A percentile compares a stretch with the other conserved stretches of the same genome.
These are phyloP conservation scores for Rhinoptilus africanus DNA, from an alignment of 2,113 vertebrate genomes.

Conservation along the genomic window DNA sequence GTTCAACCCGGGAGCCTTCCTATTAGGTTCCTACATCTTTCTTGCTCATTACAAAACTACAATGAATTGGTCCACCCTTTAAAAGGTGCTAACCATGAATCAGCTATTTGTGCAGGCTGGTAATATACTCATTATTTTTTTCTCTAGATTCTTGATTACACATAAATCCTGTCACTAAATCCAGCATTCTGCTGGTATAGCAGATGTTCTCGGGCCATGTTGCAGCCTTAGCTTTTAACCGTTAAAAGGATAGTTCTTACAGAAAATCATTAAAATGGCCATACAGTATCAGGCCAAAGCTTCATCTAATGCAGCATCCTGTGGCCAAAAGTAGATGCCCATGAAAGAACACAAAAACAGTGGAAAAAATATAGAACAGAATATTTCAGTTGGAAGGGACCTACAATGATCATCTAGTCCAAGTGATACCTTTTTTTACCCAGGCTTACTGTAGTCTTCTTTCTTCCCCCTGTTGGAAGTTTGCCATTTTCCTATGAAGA, in stretches of 20 bases:
- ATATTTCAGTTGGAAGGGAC: background rate
- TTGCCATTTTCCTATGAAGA: background rate
- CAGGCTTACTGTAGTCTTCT: background rate
- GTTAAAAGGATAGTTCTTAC: background rate
- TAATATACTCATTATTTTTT: background rate
- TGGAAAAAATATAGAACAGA: background rate
- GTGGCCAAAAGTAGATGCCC: background rate
- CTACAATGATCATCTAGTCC: background rate
- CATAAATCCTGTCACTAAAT: background rate
- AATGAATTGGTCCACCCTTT: background rate
- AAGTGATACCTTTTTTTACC: background rate
- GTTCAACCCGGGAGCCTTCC: background rate
- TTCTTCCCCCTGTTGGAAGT: background rate
- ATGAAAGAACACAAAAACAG: background rate
- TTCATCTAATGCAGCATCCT: background rate
- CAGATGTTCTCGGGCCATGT: background rate
- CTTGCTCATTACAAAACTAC: background rate
- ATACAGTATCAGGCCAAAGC: background rate
- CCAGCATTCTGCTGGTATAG: background rate
- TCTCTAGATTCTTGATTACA: background rate
- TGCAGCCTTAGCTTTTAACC: background rate
- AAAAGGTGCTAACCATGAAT: background rate
- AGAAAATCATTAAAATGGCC: background rate
- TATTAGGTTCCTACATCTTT: background rate
- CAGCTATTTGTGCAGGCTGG: background rate